Evolutionary conservation across 1,140 invertebrate genomes (phyloP).

Genomic region (Zaprionus inermis): DNA sequence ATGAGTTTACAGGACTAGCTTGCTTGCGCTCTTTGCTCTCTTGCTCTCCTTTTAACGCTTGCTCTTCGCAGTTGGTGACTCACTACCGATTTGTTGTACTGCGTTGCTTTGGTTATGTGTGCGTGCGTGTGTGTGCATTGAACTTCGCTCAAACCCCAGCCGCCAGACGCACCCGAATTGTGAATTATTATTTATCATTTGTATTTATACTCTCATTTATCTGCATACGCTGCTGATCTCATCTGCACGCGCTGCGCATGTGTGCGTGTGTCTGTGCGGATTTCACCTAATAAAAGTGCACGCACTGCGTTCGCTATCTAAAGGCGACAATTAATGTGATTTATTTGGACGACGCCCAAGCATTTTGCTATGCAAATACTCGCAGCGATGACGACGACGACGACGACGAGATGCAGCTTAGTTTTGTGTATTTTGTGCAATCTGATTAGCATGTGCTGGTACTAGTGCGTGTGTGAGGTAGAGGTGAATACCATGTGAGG

Average conservation of each 20-base stretch:
- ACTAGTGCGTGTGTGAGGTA: background rate
- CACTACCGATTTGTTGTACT: conserved; percentile 21
- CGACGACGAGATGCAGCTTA: conserved; percentile 13
- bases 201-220: conserved; percentile 41
- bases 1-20: conserved; percentile 29
- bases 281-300: conserved; percentile 57
- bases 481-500: background rate
- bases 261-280: conserved; percentile 13
- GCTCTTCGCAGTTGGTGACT: conserved; percentile 17
- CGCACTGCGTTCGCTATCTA: conserved; percentile 50
- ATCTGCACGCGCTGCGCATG: background rate
- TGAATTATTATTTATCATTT: conserved; percentile 27
- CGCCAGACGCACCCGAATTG: conserved; percentile 26
- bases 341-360: conserved; percentile 46
- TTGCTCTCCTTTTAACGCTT: conserved; percentile 1
- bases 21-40: background rate
- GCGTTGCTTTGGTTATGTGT: conserved; percentile 20
- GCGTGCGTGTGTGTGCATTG: background rate
- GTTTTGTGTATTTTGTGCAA: conserved; percentile 33
- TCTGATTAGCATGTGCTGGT: conserved; percentile 45
- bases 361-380: conserved; percentile 57
- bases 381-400: conserved; percentile 14
- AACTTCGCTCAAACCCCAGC: conserved; percentile 11
- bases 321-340: conserved; percentile 65
- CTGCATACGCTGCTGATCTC: conserved; percentile 5